Conservation (phyloP, 1,140 invertebrate genomes). For the Dinoponera quadriceps region DNA sequence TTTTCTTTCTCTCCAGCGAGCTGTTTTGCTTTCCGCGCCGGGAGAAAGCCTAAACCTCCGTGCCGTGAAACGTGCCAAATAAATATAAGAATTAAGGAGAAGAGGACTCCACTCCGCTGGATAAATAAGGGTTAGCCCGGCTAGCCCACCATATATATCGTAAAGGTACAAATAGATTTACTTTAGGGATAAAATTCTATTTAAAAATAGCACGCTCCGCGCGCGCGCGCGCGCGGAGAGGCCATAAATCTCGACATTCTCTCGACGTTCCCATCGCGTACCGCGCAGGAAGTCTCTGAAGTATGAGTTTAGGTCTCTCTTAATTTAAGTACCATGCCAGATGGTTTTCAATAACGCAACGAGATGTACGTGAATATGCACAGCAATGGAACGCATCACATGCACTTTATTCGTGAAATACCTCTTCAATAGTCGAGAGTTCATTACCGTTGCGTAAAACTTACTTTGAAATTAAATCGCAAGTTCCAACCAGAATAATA, state of each 20-base stretch:
- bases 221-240: no score
- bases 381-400: not conserved
- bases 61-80: constrained; percentile 12
- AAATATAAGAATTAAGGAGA: constrained; percentile 26
- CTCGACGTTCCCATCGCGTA: not conserved
- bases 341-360: constrained; percentile 51
- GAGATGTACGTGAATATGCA: not conserved
- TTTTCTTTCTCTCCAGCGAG: constrained; percentile 13
- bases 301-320: constrained; percentile 46
- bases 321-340: constrained; percentile 38
- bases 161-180: constrained; percentile 71
- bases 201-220: constrained; percentile 63
- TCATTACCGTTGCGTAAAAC: not conserved
- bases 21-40: not conserved
- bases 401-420: not conserved
- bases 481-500: not conserved
- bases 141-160: constrained; percentile 45
- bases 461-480: not conserved
- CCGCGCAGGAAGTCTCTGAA: constrained; percentile 59
- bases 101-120: constrained; percentile 20
- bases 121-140: constrained; percentile 55
- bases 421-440: not conserved
- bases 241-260: constrained; percentile 65
- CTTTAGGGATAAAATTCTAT: constrained; percentile 70
- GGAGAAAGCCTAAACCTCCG: not conserved